Evolutionary conservation across 1,140 invertebrate genomes (phyloP), one percentile per base, ranked within the genome.

Genomic region (Cardiocondyla obscurior): DNA sequence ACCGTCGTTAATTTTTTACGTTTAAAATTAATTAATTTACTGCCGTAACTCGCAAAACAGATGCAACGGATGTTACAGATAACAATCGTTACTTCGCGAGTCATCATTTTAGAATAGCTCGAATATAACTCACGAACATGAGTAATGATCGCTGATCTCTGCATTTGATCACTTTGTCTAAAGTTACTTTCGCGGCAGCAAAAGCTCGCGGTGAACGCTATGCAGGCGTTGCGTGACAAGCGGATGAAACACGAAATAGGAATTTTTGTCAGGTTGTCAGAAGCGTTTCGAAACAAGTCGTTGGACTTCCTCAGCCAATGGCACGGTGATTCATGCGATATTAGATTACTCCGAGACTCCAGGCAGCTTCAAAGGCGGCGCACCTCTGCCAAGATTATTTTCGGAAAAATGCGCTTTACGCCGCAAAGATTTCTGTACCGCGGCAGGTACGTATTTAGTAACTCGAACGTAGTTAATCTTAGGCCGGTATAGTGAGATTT

Each of bases 401-500:
- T 88, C 69, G 86, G 84, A 88, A 88, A 88, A 88, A 88, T 85
- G 73, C 51, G 79, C 57, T 87, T 88, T 88, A 79, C 58, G 22
- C 69, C 79, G 82, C 70, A 85, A 88, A 87, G 85, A 82, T 88
- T 88, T 88, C 86, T 81, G 83, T 79, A 81, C 70, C 70, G 83
- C 58, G 83, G 55, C 72, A 77, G 83, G 73, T 83, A 85, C 83
- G 86, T 81, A 83, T 88, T 85, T 88, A 85, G 86, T 88, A 81
- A 83, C 86, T 44, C 86, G 87, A 70, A 73, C 62, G 79, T 88
- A 88, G 86, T 88, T 88, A 88, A 88, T 87, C 85, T 88, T 88
- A 84, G 87, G 87, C 39, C 86, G 30, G 83, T 88, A 84, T 88
- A 88, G 67, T 82, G 86, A 88, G 86, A 88, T 88, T 88, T 88